These are phyloP conservation scores for Enteromius afrohamiltoni DNA, from an alignment of 2,797 vertebrate genomes.

Conservation along the genomic window DNA sequence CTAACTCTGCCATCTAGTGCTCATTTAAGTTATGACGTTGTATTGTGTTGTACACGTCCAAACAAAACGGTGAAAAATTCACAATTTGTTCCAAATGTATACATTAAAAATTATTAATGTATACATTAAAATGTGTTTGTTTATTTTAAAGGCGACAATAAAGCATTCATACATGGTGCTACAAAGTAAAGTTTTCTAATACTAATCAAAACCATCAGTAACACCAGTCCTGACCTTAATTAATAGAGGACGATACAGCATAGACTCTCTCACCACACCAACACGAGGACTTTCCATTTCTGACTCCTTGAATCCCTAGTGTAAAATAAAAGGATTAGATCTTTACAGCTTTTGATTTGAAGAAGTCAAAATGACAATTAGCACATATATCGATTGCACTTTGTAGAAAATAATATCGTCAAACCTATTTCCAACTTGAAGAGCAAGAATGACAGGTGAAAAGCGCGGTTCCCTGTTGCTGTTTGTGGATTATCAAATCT, in stretches of 20 bases:
- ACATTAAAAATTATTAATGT: background rate
- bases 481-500: background rate
- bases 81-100: background rate
- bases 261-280: slow-evolving; percentile 81
- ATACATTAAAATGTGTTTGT: background rate
- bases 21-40: slow-evolving; percentile 10
- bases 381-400: background rate
- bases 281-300: slow-evolving; percentile 78
- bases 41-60: background rate
- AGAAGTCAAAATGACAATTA: background rate
- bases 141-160: background rate
- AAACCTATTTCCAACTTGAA: slow-evolving; percentile 3
- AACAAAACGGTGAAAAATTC: background rate
- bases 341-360: background rate
- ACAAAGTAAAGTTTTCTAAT: slow-evolving; percentile 14
- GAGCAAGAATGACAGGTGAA: background rate
- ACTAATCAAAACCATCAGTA: background rate
- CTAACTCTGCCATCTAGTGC: slow-evolving; percentile 60
- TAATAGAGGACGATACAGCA: slow-evolving; percentile 78
- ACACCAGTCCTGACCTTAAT: slow-evolving; percentile 72
- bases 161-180: slow-evolving; percentile 28
- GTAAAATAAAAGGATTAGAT: slow-evolving; percentile 25
- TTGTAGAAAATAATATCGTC: background rate
- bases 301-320: slow-evolving; percentile 23
- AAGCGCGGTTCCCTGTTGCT: background rate